Evolutionary conservation across 2,888 invertebrate species (phyloP).

Genomic region (Torymus auratus): DNA sequence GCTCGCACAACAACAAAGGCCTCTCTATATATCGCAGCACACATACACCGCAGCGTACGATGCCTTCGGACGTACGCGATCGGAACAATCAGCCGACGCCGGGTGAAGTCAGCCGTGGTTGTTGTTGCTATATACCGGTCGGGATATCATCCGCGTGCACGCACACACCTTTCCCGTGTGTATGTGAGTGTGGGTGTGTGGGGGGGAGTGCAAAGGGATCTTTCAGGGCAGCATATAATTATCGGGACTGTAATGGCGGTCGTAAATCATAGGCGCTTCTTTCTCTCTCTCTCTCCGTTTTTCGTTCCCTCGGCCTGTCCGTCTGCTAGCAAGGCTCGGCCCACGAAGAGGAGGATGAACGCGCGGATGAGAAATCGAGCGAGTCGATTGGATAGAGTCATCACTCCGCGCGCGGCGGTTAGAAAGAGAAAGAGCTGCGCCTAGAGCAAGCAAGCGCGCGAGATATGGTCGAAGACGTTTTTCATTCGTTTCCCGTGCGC

Average conservation of each 20-base stretch:
- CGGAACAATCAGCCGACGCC: slow-evolving; percentile 28
- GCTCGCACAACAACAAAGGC: slow-evolving; percentile 53
- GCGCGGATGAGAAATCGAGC: slow-evolving; percentile 73
- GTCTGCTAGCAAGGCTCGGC: slow-evolving; percentile 64
- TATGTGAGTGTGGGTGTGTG: slow-evolving; percentile 27
- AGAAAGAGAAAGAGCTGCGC: background rate
- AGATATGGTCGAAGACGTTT: slow-evolving; percentile 39
- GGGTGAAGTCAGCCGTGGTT: background rate
- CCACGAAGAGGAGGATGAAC: slow-evolving; percentile 70
- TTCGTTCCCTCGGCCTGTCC: slow-evolving; percentile 28
- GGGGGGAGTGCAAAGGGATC: slow-evolving; percentile 69
- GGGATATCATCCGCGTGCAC: slow-evolving; percentile 72
- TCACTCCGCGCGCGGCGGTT: slow-evolving; percentile 61
- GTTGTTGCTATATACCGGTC: slow-evolving; percentile 57
- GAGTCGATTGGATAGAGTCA: slow-evolving; percentile 76
- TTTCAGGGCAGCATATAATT: slow-evolving; percentile 76
- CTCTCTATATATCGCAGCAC: slow-evolving; percentile 11
- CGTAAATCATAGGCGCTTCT: slow-evolving; percentile 77
- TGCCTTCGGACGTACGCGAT: background rate
- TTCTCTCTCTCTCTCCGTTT: slow-evolving; percentile 64
- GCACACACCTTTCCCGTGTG: background rate
- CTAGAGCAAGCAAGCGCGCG: background rate
- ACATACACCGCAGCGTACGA: slow-evolving; percentile 1
- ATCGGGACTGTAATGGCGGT: slow-evolving; percentile 74
- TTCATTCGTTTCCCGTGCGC: slow-evolving; percentile 52